Base-by-base conservation (phyloP, 1,140 invertebrate species). In the Microvelia longipes region DNA sequence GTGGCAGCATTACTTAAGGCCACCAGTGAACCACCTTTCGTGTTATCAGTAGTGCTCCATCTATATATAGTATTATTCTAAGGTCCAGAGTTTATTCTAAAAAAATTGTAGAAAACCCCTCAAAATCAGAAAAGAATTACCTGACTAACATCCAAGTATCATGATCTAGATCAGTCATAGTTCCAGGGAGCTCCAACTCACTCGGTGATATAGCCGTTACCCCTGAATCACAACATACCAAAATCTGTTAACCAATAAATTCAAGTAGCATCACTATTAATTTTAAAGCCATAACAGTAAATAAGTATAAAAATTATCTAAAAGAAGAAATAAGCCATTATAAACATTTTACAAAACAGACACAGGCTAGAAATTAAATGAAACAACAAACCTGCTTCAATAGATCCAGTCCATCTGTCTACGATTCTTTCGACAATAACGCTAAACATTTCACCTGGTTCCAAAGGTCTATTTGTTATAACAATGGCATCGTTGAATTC, bases 401-500 rank as follows among this genome's bases (percentile, higher is more conserved):
- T 88, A 68, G 91, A 91, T 28, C 93, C 92, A 29, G 89, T 91
- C 92, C 93, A 96, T 70, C 92, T 85, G 72, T 93, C 92, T 24
- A 96, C 92, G 85, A 96, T 91, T 75, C 88, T 90, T 76, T 96
- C 94, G 71, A 98, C 89, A 65, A 89, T 83, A 30, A 98, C 87
- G 79, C 96, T 92, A 78, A 97, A 97, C 78, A 97, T 85, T 79
- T 98, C 94, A 24, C 90, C 91, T 75, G 95, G 92, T 24, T 89
- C 83, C 28, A 97, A 78, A 0, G 93, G 89, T 66, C 94, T 82
- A 80, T 90, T 94, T 68, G 90, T 94, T 74, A 96, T 91, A 1
- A 96, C 88, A 72, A 97, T 94, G 0, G 93, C 92, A 78, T 96
- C 92, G 79, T 96, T 96, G 78, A 96, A 96, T 82, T 96, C 94